Percentiles rank a stretch among this genome's conserved stretches.
phyloP scores from a whole-genome alignment of 92 coral and sea anemone genomes.

The Umimayanthus kanabou region DNA sequence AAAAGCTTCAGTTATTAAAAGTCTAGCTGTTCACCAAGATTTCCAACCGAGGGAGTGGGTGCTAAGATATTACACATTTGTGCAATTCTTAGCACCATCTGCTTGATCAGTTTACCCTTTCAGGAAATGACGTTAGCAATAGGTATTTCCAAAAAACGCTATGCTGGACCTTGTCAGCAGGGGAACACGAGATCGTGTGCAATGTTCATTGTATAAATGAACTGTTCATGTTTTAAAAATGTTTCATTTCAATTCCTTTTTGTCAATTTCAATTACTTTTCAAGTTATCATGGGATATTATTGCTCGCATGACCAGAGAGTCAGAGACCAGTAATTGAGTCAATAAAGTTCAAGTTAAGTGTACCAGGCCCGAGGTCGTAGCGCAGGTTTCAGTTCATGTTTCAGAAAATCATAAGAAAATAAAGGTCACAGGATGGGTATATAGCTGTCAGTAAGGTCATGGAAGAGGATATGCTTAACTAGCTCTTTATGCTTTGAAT shows the following conservation, averaged over 20 bases:
- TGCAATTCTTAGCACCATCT: no score
- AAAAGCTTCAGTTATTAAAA: no score
- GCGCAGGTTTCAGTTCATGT: neutral
- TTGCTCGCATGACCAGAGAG: neutral
- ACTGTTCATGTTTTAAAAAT: no score
- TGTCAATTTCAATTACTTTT: no score
- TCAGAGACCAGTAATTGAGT: neutral
- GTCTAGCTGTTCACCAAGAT: no score
- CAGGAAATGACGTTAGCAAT: neutral
- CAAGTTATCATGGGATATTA: neutral
- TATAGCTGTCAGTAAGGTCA: neutral
- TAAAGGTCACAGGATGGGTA: neutral
- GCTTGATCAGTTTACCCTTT: neutral
- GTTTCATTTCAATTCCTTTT: no score
- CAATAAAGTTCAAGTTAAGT: neutral
- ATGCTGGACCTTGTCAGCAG: neutral
- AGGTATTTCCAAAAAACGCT: neutral
- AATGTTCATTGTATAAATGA: no score
- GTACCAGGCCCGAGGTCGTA: neutral
- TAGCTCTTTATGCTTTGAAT: neutral
- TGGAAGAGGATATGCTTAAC: neutral
- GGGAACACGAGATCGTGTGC: neutral
- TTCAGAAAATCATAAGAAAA: no score
- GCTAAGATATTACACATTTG: no score
- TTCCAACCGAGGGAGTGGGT: no score